A percentile compares a stretch with the other conserved stretches of the same genome.
These are phyloP conservation scores for Menidia beryllina DNA, from an alignment of 2,113 vertebrate genomes.

Conservation along the genomic window DNA sequence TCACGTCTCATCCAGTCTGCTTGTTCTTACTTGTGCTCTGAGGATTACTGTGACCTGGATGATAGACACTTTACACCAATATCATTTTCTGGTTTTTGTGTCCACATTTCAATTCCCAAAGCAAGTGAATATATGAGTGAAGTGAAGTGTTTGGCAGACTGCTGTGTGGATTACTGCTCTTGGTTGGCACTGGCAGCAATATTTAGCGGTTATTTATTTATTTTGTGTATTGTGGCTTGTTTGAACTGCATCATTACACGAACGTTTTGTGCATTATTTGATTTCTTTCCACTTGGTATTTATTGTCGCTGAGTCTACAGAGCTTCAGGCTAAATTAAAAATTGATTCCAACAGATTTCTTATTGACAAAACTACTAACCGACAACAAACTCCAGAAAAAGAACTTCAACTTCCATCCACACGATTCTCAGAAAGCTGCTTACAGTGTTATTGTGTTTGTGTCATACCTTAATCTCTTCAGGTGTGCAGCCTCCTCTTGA, in stretches of 20 bases:
- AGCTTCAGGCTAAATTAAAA: too few relatives aligned
- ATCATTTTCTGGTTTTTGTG: slow-evolving; percentile 4
- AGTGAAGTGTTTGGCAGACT: background rate
- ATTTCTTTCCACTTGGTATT: too few relatives aligned
- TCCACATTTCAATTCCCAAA: too few relatives aligned
- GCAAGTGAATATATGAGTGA: slow-evolving; percentile 12
- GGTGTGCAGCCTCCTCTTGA: slow-evolving; percentile 64
- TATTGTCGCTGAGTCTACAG: too few relatives aligned
- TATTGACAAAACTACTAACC: background rate
- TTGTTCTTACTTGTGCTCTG: too few relatives aligned
- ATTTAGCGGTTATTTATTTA: slow-evolving; percentile 4
- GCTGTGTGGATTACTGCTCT: slow-evolving; percentile 3
- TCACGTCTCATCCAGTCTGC: too few relatives aligned
- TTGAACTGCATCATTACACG: too few relatives aligned
- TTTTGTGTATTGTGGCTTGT: background rate
- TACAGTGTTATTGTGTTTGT: background rate
- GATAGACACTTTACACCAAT: too few relatives aligned
- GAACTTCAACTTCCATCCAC: background rate
- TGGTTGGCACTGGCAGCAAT: background rate
- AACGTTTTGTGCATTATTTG: too few relatives aligned
- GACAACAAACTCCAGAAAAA: background rate
- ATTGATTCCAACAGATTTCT: background rate
- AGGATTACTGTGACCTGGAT: too few relatives aligned
- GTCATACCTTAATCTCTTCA: slow-evolving; percentile 73
- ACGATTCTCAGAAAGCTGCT: background rate